phyloP scores from a whole-genome alignment of 2,113 vertebrate species.

The Cepphus grylle region DNA sequence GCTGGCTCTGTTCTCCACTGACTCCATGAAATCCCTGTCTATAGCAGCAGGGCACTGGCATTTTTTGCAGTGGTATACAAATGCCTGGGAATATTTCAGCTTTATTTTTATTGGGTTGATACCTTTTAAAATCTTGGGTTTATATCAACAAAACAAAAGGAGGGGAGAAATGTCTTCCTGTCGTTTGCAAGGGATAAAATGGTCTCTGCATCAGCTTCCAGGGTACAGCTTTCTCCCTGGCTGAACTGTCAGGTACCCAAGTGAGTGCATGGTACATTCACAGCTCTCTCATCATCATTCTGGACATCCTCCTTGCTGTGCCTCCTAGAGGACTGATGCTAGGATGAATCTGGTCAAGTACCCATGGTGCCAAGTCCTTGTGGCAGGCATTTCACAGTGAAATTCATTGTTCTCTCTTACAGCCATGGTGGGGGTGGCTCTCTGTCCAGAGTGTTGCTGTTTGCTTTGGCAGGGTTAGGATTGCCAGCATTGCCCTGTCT shows the following conservation, averaged over 20 bases:
- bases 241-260: not conserved
- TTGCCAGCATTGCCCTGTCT: not conserved
- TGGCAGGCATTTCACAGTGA: not conserved
- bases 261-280: not conserved
- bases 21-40: not conserved
- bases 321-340: not conserved
- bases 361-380: not conserved
- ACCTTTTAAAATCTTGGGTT: not conserved
- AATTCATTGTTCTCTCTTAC: not conserved
- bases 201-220: not conserved
- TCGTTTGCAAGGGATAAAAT: not conserved
- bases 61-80: not conserved
- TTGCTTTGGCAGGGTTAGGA: not conserved
- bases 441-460: not conserved
- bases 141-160: not conserved
- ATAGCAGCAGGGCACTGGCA: not conserved
- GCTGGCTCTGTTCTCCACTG: slow-evolving; percentile 2
- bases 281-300: not conserved
- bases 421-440: not conserved
- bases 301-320: not conserved
- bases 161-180: not conserved
- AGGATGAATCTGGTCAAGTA: not conserved
- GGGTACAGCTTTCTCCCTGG: not conserved
- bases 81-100: not conserved
- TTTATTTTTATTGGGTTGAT: not conserved